Evolutionary conservation across 2,888 invertebrate species (phyloP).

Genomic region (Drosophila eohydei): DNA sequence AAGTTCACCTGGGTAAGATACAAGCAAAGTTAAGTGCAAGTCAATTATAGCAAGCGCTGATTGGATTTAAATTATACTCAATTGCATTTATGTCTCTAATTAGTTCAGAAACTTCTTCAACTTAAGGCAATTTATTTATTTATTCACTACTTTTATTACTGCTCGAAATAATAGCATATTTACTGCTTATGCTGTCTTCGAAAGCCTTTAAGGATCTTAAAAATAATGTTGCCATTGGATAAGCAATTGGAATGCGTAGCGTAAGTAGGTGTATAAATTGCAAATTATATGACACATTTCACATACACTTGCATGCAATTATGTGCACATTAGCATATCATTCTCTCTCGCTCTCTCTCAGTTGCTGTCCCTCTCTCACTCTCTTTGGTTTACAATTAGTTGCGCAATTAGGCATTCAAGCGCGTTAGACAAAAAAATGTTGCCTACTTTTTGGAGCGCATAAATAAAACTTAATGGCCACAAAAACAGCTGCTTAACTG

Average conservation of each 20-base stretch:
- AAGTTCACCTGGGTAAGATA: not conserved
- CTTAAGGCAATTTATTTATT: slow-evolving; percentile 22
- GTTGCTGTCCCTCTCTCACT: not conserved
- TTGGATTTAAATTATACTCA: not conserved
- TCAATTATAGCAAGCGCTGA: not conserved
- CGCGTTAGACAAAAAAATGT: slow-evolving; percentile 46
- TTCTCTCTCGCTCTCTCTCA: not conserved
- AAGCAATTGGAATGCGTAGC: slow-evolving; percentile 17
- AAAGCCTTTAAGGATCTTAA: not conserved
- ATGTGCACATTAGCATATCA: slow-evolving; percentile 42
- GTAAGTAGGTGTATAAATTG: slow-evolving; percentile 9
- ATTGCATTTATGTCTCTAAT: not conserved
- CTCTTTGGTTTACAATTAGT: slow-evolving; percentile 46
- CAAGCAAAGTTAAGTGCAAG: not conserved
- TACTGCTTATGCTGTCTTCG: slow-evolving; percentile 15
- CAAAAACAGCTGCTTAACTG: slow-evolving; percentile 62
- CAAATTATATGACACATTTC: slow-evolving; percentile 36
- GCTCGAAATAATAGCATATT: slow-evolving; percentile 16
- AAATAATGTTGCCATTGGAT: not conserved
- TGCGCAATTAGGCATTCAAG: slow-evolving; percentile 57
- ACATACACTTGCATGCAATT: slow-evolving; percentile 35
- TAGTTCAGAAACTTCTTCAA: too few species aligned
- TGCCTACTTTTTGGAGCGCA: slow-evolving; percentile 53
- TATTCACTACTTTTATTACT: slow-evolving; percentile 21
- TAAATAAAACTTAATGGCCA: slow-evolving; percentile 71